These are phyloP conservation scores for Oreocharis arfaki DNA, from an alignment of 2,113 vertebrate species.

Conservation along the genomic window DNA sequence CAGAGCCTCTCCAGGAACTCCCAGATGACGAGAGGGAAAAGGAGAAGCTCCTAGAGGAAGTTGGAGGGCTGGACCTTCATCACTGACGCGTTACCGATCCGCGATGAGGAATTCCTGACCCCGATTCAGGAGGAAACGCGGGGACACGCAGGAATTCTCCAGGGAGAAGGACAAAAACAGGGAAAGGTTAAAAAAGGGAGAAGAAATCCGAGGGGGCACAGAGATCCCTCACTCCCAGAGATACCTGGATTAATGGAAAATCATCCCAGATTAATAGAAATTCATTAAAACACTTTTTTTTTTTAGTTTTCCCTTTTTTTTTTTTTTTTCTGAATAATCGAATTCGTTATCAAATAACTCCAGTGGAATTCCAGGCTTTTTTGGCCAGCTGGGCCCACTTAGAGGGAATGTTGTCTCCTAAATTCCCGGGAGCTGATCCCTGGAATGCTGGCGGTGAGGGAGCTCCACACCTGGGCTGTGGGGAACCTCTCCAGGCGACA, in stretches of 20 bases:
- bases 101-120: background rate
- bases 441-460: background rate
- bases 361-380: background rate
- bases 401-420: background rate
- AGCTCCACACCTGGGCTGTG: background rate
- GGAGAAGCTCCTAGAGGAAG: background rate
- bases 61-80: background rate
- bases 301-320: no score
- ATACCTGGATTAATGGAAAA: background rate
- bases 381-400: background rate
- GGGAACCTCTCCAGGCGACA: background rate
- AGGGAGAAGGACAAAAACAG: background rate
- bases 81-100: accelerated
- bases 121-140: background rate
- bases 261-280: background rate
- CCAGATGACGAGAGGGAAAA: background rate
- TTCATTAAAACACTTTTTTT: background rate
- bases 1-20: background rate
- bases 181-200: background rate
- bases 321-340: no score
- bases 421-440: background rate
- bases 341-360: background rate
- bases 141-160: accelerated
- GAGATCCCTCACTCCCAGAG: background rate
- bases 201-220: background rate